Evolutionary conservation across 2,113 vertebrate genomes (phyloP).

Genomic region (Prochilodus magdalenae): DNA sequence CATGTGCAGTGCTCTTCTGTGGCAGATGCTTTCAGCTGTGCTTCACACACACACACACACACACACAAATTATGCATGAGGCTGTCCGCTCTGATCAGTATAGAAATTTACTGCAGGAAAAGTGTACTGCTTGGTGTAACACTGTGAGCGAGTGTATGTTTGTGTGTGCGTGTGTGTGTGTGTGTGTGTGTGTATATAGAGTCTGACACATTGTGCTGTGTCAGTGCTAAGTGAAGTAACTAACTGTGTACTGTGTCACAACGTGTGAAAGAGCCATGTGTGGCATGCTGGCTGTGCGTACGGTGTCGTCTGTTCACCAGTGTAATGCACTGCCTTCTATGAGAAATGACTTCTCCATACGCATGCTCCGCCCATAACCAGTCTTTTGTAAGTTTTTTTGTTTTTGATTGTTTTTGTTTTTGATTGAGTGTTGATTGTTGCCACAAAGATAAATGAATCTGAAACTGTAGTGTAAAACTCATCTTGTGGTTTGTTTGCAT

Average conservation of each 20-base stretch:
- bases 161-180: neutral
- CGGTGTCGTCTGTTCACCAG: neutral
- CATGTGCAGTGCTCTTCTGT: neutral
- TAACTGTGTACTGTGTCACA: neutral
- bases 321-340: neutral
- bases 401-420: no score
- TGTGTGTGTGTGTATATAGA: slow-evolving; percentile 5
- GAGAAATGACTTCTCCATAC: neutral
- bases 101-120: neutral
- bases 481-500: no score
- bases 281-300: neutral
- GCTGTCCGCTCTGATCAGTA: slow-evolving; percentile 17
- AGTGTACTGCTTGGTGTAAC: neutral
- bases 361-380: neutral
- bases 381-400: no score
- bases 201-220: neutral
- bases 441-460: no score
- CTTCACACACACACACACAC: neutral
- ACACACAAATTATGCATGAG: slow-evolving; percentile 31
- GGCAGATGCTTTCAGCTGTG: neutral
- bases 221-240: neutral
- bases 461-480: no score
- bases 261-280: neutral
- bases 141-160: neutral
- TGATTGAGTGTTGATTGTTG: no score